These are phyloP conservation scores for Ia io DNA, from an alignment of 2,113 vertebrate genomes.

Conservation along the genomic window DNA sequence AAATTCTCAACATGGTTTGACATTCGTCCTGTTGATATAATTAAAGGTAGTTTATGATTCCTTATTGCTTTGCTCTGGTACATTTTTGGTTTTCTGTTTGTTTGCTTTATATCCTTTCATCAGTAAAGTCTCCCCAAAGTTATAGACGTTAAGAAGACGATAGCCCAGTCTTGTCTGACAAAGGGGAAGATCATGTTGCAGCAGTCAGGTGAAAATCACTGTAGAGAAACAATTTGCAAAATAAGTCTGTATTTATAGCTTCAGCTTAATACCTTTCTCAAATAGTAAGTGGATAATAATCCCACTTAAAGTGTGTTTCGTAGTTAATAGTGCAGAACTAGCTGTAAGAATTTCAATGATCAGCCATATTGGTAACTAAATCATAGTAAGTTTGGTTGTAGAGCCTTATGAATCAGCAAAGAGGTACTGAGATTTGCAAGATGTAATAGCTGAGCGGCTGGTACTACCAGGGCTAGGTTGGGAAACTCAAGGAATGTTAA, in stretches of 20 bases:
- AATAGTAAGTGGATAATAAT: not conserved
- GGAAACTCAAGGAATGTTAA: not conserved
- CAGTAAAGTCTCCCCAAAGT: not conserved
- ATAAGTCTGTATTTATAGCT: not conserved
- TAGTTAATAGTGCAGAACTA: not conserved
- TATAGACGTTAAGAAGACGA: not conserved
- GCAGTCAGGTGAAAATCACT: not conserved
- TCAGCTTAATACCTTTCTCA: not conserved
- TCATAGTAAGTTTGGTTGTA: not conserved
- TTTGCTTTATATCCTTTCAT: conserved; percentile 29
- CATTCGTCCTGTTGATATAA: conserved; percentile 57
- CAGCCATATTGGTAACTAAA: not conserved
- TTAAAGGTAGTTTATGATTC: conserved; percentile 74
- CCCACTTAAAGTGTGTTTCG: not conserved
- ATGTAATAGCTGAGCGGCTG: not conserved
- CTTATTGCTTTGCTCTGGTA: conserved; percentile 45
- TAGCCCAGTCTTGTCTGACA: not conserved
- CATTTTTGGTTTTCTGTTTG: conserved; percentile 1
- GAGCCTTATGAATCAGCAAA: not conserved
- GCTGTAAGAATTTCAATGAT: not conserved
- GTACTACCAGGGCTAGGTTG: not conserved
- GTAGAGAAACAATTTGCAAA: conserved; percentile 6
- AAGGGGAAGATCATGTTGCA: not conserved
- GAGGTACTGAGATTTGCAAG: not conserved
- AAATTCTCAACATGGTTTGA: conserved; percentile 54